Base-by-base conservation (phyloP, 1,140 invertebrate species). In the Limonius californicus region DNA sequence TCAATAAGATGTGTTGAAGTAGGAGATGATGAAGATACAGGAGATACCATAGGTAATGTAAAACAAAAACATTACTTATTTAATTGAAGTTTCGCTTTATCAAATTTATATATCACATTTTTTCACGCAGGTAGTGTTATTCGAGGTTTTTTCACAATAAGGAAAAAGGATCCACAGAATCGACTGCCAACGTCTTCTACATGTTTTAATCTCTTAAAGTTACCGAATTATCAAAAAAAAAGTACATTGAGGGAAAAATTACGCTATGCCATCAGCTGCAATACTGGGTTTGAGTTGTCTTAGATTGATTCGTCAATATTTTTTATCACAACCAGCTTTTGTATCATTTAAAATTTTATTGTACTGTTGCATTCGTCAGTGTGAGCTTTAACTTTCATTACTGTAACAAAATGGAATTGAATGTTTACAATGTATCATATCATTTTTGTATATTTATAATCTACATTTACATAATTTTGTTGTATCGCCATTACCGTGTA, bases 1-100 rank as follows among this genome's bases (percentile, higher is more conserved):
- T 98, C 97, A 0, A 99, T 99, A 72, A 87, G 98, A 62, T 99
- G 97, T 81, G 95, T 99, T 2, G 97, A 99, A 85, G 96, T 98
- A 50, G 91, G 92, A 19, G 97, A 99, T 76, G 97, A 99, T 75
- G 95, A 99, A 82, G 97, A 99, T 73, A 96, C 92, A 8, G 95
- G 95, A 6, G 94, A 97, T 74, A 97, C 94, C 23, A 90, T 98
- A 57, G 94, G 92, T 89, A 73, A 71, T 32, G n/a, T n/a, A n/a
- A n/a, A n/a, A n/a, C n/a, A n/a, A n/a, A n/a, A n/a, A n/a, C n/a
- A n/a, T n/a, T n/a, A n/a, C n/a, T n/a, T 32, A 32, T 6, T 6
- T 32, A 32, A 32, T 32, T 6, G 11, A 32, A 32, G 11, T 4
- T 32, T 4, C 27, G 27, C 4, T 32, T 32, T 32, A n/a, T n/a